Base-by-base conservation (phyloP, 2,113 vertebrate genomes). In the Taxidea taxus region DNA sequence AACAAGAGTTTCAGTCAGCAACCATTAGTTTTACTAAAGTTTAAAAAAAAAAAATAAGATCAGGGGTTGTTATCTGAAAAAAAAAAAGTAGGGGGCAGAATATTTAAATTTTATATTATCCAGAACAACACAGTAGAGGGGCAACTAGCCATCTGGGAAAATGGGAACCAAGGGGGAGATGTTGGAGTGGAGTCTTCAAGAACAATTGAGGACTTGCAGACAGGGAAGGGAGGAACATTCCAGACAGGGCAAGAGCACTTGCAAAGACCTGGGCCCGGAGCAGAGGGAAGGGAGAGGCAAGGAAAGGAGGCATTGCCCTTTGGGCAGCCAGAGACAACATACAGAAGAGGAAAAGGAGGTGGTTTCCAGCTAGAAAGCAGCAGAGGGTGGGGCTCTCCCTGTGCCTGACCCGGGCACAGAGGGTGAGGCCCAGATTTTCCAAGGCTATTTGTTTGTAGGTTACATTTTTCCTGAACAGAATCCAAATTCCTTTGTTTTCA, bases 401-500 rank as follows among this genome's bases (percentile, higher is more conserved):
- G 20, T 4, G 93, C 82, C 78, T 87, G 90, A 94, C 96, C 86
- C 42, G 83, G 77, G 91, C 62, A 87, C 60, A 1, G 18, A 97
- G 96, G 94, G 96, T 83, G 87, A 97, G 92, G 90, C 95, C 87
- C 91, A 90, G 90, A 97, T 96, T 98, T 97, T 97, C 96, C 96
- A 97, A 95, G 96, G 90, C 97, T 98, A 94, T 98, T 98, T 98
- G 96, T 98, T 97, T 98, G 90, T 97, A 96, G 85, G 90, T 96
- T 98, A 97, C 84, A 96, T 97, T 98, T 98, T 98, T 98, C 97
- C 98, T 98, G 98, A 98, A 97, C 75, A 90, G 90, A 90, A 94
- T 98, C 98, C 97, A 98, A 97, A 98, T 93, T 39, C 75, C 82
- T 96, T 97, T 97, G 98, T 97, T 98, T 97, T 97, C 87, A 81